These are phyloP conservation scores for Cenopis cana DNA, from an alignment of 2,888 invertebrate species.

Conservation along the genomic window DNA sequence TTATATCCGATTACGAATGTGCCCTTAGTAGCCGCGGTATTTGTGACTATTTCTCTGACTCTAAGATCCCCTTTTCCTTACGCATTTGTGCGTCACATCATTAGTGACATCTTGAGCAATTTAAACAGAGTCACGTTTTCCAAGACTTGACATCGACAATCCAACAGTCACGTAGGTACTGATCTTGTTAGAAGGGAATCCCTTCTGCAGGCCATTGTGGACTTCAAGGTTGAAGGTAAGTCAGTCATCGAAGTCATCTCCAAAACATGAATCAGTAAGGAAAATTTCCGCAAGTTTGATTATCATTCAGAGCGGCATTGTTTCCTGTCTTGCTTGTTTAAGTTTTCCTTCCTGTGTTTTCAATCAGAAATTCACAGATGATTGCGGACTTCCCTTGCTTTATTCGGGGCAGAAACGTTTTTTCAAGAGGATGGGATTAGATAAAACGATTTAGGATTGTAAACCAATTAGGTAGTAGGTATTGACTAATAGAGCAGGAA, in stretches of 20 bases:
- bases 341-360: slow-evolving; percentile 20
- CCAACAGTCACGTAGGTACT: neutral
- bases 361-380: neutral
- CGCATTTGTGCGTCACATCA: neutral
- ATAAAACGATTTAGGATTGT: too few relatives aligned
- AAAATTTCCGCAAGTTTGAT: slow-evolving; percentile 5
- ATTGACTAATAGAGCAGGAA: too few relatives aligned
- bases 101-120: slow-evolving; percentile 2
- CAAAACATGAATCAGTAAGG: slow-evolving; percentile 17
- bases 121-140: slow-evolving; percentile 5
- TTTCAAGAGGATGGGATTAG: too few relatives aligned
- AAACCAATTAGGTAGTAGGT: too few relatives aligned
- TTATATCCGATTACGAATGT: too few relatives aligned
- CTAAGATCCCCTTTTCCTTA: too few relatives aligned
- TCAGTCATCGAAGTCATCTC: too few relatives aligned
- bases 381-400: neutral
- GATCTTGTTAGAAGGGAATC: neutral
- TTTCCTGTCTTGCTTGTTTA: slow-evolving; percentile 19
- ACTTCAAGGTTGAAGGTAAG: neutral
- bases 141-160: neutral
- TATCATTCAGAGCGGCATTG: slow-evolving; percentile 19
- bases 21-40: too few relatives aligned
- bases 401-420: neutral
- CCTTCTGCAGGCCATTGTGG: slow-evolving; percentile 12
- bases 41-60: too few relatives aligned